Percentiles rank a stretch among this genome's conserved stretches.
Evolutionary conservation across 2,797 vertebrate genomes (phyloP).

Genomic region (Pterois miles): DNA sequence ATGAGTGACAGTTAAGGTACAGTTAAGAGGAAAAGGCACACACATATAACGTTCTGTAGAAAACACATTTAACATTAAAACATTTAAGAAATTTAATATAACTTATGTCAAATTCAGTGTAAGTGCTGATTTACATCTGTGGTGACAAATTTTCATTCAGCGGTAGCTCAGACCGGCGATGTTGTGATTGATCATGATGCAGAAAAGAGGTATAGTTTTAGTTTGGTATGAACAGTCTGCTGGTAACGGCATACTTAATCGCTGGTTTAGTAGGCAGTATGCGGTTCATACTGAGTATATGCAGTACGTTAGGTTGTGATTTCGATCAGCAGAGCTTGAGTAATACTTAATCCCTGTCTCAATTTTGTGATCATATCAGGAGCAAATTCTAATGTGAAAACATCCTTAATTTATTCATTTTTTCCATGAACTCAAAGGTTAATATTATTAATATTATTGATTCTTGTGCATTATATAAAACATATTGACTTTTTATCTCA

Average conservation of each 20-base stretch:
- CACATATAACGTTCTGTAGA: background rate
- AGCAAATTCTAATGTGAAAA: conserved; percentile 12
- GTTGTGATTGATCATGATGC: background rate
- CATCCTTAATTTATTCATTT: background rate
- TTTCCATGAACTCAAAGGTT: conserved; percentile 25
- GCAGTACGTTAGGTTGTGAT: background rate
- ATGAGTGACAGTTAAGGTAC: background rate
- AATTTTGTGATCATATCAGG: conserved; percentile 17
- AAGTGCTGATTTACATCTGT: background rate
- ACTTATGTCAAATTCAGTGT: background rate
- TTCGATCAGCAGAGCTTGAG: background rate
- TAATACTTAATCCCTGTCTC: conserved; percentile 20
- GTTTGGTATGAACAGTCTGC: background rate
- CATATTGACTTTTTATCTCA: background rate
- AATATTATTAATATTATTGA: conserved; percentile 1
- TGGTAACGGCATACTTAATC: background rate
- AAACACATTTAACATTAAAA: background rate
- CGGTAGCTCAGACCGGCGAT: background rate
- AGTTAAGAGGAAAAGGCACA: background rate
- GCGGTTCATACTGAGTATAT: background rate
- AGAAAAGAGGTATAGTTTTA: background rate
- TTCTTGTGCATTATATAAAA: conserved; percentile 12
- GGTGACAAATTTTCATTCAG: background rate
- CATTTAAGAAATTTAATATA: background rate
- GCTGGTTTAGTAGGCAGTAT: background rate